These are phyloP conservation scores for Grammomys dolichurus DNA, from an alignment of 2,113 vertebrate species.

Conservation along the genomic window DNA sequence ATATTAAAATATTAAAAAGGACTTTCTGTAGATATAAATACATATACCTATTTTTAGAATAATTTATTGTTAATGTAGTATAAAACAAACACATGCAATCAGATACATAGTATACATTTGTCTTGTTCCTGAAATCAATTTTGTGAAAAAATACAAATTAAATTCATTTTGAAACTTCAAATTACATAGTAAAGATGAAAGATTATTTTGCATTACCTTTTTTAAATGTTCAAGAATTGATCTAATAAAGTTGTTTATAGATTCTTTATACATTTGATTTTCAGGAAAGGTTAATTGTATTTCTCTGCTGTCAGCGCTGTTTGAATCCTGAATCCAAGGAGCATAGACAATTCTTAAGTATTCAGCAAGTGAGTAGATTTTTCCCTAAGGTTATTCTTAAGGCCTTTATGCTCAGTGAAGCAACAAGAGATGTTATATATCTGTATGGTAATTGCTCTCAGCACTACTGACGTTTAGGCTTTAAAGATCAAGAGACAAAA, in stretches of 20 bases:
- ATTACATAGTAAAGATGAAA: slow-evolving; percentile 60
- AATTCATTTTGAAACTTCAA: slow-evolving; percentile 72
- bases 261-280: slow-evolving; percentile 83
- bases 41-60: background rate
- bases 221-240: slow-evolving; percentile 70
- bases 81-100: background rate
- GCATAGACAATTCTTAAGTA: slow-evolving; percentile 81
- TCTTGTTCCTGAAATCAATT: slow-evolving; percentile 63
- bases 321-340: slow-evolving; percentile 62
- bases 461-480: slow-evolving; percentile 72
- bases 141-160: slow-evolving; percentile 71
- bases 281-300: slow-evolving; percentile 84
- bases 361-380: slow-evolving; percentile 56
- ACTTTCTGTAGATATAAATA: background rate
- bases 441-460: slow-evolving; percentile 74
- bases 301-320: slow-evolving; percentile 70
- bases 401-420: slow-evolving; percentile 77
- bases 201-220: slow-evolving; percentile 58
- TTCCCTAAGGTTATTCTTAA: slow-evolving; percentile 69
- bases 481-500: slow-evolving; percentile 78
- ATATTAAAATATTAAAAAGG: background rate
- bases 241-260: slow-evolving; percentile 57
- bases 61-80: background rate
- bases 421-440: slow-evolving; percentile 68
- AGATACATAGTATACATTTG: background rate